Evolutionary conservation across 2,113 vertebrate species (phyloP), one percentile per base, ranked within the genome.

Genomic region (Dromaius novaehollandiae): DNA sequence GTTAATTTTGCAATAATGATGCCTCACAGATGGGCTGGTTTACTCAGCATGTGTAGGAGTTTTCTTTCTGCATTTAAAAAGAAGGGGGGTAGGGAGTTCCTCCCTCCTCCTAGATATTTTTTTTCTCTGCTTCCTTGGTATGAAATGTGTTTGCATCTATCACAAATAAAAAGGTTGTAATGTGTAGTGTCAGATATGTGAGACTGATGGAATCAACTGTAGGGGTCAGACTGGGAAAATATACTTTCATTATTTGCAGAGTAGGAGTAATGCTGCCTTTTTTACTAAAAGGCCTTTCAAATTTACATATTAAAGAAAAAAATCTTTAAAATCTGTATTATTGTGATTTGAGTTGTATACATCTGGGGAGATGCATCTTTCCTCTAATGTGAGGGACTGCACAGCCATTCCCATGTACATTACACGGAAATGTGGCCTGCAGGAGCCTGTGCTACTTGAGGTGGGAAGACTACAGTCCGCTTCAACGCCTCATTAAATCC

Each of bases 41-140:
- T 95, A 76, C 87, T 95, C 53, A 82, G 53, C 53, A 38, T 80
- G 24, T 66, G 30, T 94, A 64, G 78, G 78, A 69, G 81, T 66
- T 88, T 66, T 88, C 53, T 70, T 82, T 74, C 20, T 24, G 11
- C 78, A 73, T 12, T 85, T 48, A 78, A 83, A 58, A 46, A 70
- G n/a, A 36, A 25, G 34, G 34, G 42, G 38, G 11, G 42, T 55
- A 19, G 10, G 28, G 24, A 44, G 65, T 51, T 7, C 93, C 2
- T 89, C 28, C 12, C 25, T 89, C 28, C 12, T 21, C 21, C 16
- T 51, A 44, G 30, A 38, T 73, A 26, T 51, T 89, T 25, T 22
- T 92, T 93, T 93, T 76, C 61, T 79, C 50, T 82, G 21, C 18
- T 86, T 87, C 87, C 53, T 77, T 86, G 46, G 22, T 73, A 5